phyloP scores from a whole-genome alignment of 2,888 invertebrate genomes.

The Agrochola macilenta region DNA sequence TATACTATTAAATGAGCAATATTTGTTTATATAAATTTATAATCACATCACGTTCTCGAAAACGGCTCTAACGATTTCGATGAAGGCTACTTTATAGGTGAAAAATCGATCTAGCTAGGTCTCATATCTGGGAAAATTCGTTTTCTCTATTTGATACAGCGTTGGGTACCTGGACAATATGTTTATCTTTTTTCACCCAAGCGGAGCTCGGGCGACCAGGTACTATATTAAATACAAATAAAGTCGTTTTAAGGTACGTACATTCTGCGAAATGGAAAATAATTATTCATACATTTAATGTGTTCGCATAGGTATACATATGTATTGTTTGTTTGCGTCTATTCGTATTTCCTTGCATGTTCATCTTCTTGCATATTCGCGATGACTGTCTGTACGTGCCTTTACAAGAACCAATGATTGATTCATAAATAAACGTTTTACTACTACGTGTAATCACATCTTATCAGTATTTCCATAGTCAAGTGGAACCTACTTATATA shows the following conservation, averaged over 20 bases:
- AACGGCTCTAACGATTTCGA: too few species aligned
- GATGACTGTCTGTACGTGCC: not conserved
- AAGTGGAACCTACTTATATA: constrained; percentile 19
- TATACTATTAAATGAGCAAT: too few species aligned
- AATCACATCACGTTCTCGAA: too few species aligned
- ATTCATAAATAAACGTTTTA: constrained; percentile 38
- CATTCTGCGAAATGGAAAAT: not conserved
- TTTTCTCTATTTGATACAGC: too few species aligned
- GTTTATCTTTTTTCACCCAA: too few species aligned
- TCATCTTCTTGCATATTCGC: not conserved
- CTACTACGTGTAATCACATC: constrained; percentile 29
- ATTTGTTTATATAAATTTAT: too few species aligned
- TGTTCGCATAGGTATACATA: not conserved
- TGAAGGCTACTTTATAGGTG: too few species aligned
- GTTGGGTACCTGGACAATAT: too few species aligned
- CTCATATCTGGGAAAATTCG: too few species aligned
- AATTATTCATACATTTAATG: not conserved
- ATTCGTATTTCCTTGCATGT: not conserved
- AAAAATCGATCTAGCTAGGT: too few species aligned
- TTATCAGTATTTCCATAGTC: constrained; percentile 39
- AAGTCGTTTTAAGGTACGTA: not conserved
- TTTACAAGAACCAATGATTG: constrained; percentile 40
- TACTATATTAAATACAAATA: not conserved
- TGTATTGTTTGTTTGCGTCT: not conserved
- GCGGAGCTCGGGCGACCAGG: too few species aligned